These are phyloP conservation scores for Neelides sp. DNA, from an alignment of 1,140 invertebrate genomes.

Conservation along the genomic window DNA sequence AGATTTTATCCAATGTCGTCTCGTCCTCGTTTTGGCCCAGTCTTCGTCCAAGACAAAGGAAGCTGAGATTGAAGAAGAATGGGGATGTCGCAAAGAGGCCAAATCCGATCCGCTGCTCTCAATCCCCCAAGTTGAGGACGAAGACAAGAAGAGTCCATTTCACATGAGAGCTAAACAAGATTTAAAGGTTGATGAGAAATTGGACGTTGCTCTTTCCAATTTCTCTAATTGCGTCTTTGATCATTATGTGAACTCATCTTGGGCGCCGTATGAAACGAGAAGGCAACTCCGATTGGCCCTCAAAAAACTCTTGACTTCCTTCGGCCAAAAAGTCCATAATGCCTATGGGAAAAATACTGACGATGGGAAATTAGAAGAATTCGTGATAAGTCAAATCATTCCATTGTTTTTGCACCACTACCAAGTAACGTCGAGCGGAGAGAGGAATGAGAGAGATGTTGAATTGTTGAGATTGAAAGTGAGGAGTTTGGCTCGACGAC, in stretches of 20 bases:
- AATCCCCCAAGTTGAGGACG: too few species aligned
- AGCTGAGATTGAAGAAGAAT: too few species aligned
- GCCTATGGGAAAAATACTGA: not conserved
- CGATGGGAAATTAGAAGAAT: slow-evolving; percentile 7
- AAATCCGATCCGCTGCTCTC: not conserved
- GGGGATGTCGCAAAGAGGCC: too few species aligned
- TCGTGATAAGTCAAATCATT: slow-evolving; percentile 17
- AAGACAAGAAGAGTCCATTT: too few species aligned
- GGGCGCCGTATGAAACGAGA: slow-evolving; percentile 27
- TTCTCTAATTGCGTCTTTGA: slow-evolving; percentile 23
- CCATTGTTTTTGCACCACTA: slow-evolving; percentile 20
- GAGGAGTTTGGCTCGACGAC: slow-evolving; percentile 1
- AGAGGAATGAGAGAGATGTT: not conserved
- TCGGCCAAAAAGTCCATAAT: slow-evolving; percentile 9
- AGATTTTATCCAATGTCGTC: not conserved
- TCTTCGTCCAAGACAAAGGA: too few species aligned
- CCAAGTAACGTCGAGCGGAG: not conserved
- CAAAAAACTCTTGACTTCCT: slow-evolving; percentile 15
- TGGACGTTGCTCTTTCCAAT: slow-evolving; percentile 19
- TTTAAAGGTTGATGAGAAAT: slow-evolving; percentile 9
- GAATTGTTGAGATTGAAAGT: slow-evolving; percentile 3
- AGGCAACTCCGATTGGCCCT: slow-evolving; percentile 17
- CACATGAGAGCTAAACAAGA: not conserved
- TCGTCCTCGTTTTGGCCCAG: not conserved
- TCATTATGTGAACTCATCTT: slow-evolving; percentile 18